Evolutionary conservation across 2,113 vertebrate genomes (phyloP).

Genomic region (Paramormyrops kingsleyae): DNA sequence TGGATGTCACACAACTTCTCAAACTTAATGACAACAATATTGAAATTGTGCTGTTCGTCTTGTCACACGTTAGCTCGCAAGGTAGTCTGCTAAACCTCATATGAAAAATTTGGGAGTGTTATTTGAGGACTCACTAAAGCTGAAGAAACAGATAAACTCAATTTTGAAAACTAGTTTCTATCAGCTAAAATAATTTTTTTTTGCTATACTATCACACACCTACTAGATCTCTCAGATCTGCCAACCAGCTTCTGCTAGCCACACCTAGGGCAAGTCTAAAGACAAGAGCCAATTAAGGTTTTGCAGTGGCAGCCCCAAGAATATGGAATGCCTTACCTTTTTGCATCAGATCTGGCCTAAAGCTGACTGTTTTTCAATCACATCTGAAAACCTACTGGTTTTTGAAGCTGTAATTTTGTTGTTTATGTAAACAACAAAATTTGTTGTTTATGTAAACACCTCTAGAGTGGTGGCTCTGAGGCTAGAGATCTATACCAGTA

Average conservation of each 20-base stretch:
- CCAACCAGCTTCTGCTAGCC: background rate
- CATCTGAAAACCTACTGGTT: too few species aligned
- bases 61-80: background rate
- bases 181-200: background rate
- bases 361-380: too few species aligned
- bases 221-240: background rate
- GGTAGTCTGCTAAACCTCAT: background rate
- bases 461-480: too few species aligned
- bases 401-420: too few species aligned
- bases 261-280: background rate
- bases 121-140: background rate
- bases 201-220: background rate
- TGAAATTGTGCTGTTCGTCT: background rate
- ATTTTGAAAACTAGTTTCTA: background rate
- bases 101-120: background rate
- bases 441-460: too few species aligned
- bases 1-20: background rate
- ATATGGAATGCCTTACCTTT: background rate
- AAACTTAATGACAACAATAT: background rate
- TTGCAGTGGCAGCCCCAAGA: background rate
- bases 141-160: background rate
- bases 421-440: too few species aligned
- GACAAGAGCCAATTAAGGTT: background rate
- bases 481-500: too few species aligned
- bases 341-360: background rate